These are phyloP conservation scores for Cerastis rubricosa DNA, from an alignment of 2,888 invertebrate species.

Conservation along the genomic window DNA sequence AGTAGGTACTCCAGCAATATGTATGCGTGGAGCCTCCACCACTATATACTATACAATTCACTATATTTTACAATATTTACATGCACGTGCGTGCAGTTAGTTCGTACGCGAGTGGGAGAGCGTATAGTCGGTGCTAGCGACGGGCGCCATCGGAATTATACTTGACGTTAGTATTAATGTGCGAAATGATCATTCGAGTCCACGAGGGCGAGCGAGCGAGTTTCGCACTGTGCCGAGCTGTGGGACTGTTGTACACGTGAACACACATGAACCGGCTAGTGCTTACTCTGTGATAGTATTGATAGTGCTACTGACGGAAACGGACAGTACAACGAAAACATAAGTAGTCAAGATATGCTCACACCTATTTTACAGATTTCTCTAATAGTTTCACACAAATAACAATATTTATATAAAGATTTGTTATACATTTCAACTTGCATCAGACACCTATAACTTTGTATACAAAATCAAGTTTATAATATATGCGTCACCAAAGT, in stretches of 20 bases:
- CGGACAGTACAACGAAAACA: not conserved
- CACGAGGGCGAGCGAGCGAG: not conserved
- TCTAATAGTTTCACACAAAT: constrained; percentile 23
- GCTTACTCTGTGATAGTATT: not conserved
- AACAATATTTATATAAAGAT: constrained; percentile 35
- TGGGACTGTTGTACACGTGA: constrained; percentile 1
- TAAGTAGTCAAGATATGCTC: constrained; percentile 1
- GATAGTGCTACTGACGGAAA: not conserved
- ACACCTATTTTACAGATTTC: constrained; percentile 9
- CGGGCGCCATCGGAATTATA: not conserved
- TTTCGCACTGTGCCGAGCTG: too few relatives aligned
- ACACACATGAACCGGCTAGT: not conserved
- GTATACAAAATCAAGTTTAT: constrained; percentile 41
- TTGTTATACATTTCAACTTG: constrained; percentile 29
- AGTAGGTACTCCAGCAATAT: constrained; percentile 10
- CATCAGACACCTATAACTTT: constrained; percentile 31
- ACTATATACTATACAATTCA: constrained; percentile 55
- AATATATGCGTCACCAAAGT: constrained; percentile 25
- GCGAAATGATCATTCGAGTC: not conserved
- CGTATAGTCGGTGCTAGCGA: not conserved
- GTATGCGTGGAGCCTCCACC: constrained; percentile 26
- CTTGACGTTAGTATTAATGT: too few relatives aligned
- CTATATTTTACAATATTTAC: constrained; percentile 73
- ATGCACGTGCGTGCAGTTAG: constrained; percentile 34
- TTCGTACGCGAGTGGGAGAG: not conserved